phyloP scores from a whole-genome alignment of 1,140 invertebrate genomes.

The Hormaphis cornu region DNA sequence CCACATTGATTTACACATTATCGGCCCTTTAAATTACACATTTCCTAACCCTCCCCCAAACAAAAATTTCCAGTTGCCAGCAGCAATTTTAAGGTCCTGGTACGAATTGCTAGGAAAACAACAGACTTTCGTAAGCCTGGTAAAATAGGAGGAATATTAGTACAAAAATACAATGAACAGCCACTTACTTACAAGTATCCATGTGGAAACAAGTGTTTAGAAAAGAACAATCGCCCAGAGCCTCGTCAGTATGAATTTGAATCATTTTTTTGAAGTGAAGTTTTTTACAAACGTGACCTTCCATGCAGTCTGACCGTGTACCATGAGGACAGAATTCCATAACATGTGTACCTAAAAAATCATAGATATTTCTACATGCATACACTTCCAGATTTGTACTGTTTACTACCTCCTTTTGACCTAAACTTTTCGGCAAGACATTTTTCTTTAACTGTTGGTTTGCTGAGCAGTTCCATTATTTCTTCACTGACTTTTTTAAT shows the following conservation, averaged over 20 bases:
- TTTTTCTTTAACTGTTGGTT: constrained; percentile 91
- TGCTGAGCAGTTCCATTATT: constrained; percentile 85
- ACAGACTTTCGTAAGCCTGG: too few relatives aligned
- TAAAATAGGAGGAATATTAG: too few relatives aligned
- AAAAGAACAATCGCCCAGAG: constrained; percentile 92
- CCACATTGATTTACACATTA: too few relatives aligned
- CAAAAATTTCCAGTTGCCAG: too few relatives aligned
- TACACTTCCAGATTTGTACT: neutral
- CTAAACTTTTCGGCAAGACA: constrained; percentile 87
- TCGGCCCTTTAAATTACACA: too few relatives aligned
- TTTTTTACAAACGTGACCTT: constrained; percentile 63
- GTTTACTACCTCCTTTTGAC: constrained; percentile 68
- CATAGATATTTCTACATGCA: neutral
- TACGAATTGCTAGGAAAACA: too few relatives aligned
- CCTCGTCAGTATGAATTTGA: constrained; percentile 91
- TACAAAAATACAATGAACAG: neutral
- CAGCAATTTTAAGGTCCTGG: too few relatives aligned
- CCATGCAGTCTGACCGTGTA: constrained; percentile 77
- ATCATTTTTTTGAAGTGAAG: constrained; percentile 97
- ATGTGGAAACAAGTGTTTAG: constrained; percentile 98
- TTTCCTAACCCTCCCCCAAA: too few relatives aligned
- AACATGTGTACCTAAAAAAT: constrained; percentile 48
- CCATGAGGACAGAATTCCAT: constrained; percentile 95
- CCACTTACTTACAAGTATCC: constrained; percentile 84
- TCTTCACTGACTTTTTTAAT: constrained; percentile 93